Base-by-base conservation (phyloP, 2,113 vertebrate genomes). In the Seriola rivoliana region DNA sequence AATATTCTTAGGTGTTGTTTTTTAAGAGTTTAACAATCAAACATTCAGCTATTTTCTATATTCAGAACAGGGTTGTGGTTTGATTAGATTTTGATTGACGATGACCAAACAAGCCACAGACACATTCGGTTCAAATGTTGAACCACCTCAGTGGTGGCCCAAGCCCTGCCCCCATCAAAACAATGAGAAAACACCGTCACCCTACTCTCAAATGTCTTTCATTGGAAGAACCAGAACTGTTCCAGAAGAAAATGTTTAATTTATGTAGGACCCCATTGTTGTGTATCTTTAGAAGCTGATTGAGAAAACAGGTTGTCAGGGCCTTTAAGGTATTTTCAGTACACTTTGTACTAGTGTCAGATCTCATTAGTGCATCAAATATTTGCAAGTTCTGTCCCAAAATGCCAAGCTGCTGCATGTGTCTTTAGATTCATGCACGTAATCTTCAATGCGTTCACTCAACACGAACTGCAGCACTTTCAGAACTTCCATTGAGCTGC, bases 361-460 rank as follows among this genome's bases (percentile, higher is more conserved):
- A 69, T 52, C 48, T 64, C 17, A 12, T n/a, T 10, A 73, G 4
- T 59, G 16, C 29, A 23, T 79, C 12, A 40, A 65, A 71, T 71
- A 58, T 66, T 4, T 67, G 19, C n/a, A 40, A 21, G 32, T 9
- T 75, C n/a, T 52, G 16, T 21, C 36, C 32, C 38, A 7, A 13
- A 73, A 73, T 42, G 38, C n/a, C 75, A 75, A 68, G 57, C 29
- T 13, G 38, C 19, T 60, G 63, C 50, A 54, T 12, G 73, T 48
- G 71, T 58, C n/a, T 29, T 69, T 5, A 72, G 71, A 44, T 75
- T 2, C 10, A 67, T 70, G 58, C 21, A 60, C n/a, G 21, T 9
- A 76, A 46, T 48, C 9, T 67, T 5, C 17, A 17, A 57, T 13
- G 16, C 9, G 70, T 40, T 71, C 25, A n/a, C 58, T 67, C 21